Percentiles rank a stretch among this genome's conserved stretches.
phyloP scores from a whole-genome alignment of 2,113 vertebrate species.

The Nyctibius bracteatus region DNA sequence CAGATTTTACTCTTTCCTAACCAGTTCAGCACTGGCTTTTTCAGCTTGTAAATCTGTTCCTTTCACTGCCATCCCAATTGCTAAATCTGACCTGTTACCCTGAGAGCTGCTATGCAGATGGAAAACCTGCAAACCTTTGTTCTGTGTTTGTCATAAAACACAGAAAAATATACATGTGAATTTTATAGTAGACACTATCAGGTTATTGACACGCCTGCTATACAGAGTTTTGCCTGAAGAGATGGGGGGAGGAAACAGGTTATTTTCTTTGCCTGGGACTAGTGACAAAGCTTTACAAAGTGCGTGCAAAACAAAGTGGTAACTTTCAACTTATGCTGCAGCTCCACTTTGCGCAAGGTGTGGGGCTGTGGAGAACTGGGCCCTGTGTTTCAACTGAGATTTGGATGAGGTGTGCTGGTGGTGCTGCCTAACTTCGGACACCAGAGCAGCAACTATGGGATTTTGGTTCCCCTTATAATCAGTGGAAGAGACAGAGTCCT shows the following conservation, averaged over 20 bases:
- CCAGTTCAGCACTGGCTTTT: not conserved
- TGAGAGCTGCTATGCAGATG: not conserved
- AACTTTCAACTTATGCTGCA: not conserved
- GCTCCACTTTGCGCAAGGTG: not conserved
- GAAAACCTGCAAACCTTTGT: not conserved
- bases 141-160: not conserved
- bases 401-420: not conserved
- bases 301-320: not conserved
- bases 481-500: not conserved
- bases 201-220: not conserved
- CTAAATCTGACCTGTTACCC: not conserved
- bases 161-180: not conserved
- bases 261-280: not conserved
- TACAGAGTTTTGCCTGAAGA: not conserved
- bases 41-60: not conserved
- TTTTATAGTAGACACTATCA: not conserved
- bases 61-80: not conserved
- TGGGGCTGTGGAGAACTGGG: not conserved
- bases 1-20: slow-evolving; percentile 31
- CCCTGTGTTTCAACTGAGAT: not conserved
- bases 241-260: not conserved
- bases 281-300: not conserved
- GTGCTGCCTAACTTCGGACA: not conserved
- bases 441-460: not conserved
- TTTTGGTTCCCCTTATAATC: not conserved